Conservation (phyloP, 2,888 invertebrate genomes). For the Pemphredon lugubris region DNA sequence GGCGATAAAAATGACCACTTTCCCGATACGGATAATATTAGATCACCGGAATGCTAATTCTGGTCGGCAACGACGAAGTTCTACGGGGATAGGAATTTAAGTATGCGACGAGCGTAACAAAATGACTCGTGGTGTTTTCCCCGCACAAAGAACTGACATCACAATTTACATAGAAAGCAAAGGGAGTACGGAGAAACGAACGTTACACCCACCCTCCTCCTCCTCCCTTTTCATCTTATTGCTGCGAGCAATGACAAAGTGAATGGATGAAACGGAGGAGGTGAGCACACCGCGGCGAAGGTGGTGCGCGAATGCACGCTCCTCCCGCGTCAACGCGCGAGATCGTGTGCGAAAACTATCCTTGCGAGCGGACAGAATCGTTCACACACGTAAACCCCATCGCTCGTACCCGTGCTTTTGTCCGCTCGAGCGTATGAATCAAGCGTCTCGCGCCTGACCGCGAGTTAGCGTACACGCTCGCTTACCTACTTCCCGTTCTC, state of each 20-base stretch:
- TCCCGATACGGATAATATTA: constrained; percentile 1
- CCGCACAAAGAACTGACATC: neutral
- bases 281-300: constrained; percentile 40
- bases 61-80: neutral
- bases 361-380: constrained; percentile 9
- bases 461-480: neutral
- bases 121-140: neutral
- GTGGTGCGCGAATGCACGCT: constrained; percentile 38
- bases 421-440: constrained; percentile 18
- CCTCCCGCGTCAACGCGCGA: constrained; percentile 16
- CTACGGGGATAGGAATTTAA: neutral
- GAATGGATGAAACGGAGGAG: constrained; percentile 48
- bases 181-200: constrained; percentile 26
- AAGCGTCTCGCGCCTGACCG: neutral
- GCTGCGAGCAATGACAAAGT: constrained; percentile 37
- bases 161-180: constrained; percentile 26
- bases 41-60: neutral
- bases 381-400: constrained; percentile 28
- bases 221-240: constrained; percentile 31
- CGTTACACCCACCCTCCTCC: too few species aligned
- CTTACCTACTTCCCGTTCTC: neutral
- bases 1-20: neutral
- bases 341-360: constrained; percentile 1
- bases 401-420: constrained; percentile 28
- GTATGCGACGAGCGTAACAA: neutral